Percentiles rank a stretch among this genome's conserved stretches.
phyloP scores from a whole-genome alignment of 2,113 vertebrate species.

The Okapia johnstoni region DNA sequence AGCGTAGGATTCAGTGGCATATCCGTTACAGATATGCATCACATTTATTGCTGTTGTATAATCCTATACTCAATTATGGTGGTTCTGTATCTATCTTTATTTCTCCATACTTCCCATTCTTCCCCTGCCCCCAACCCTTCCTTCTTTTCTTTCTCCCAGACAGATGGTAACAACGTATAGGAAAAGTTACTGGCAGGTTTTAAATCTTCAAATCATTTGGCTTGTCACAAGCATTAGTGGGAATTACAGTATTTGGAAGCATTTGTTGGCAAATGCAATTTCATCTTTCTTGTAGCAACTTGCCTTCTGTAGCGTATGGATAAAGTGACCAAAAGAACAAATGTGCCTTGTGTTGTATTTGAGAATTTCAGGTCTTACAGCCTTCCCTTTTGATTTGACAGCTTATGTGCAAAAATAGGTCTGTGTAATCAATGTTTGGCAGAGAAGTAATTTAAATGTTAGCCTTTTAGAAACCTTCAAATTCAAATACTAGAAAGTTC shows the following conservation, averaged over 20 bases:
- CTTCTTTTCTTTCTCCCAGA: neutral
- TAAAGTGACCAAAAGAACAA: conserved; percentile 58
- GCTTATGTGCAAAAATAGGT: conserved; percentile 70
- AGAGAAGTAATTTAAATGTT: conserved; percentile 76
- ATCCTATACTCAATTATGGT: neutral
- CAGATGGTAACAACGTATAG: conserved; percentile 45
- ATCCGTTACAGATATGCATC: neutral
- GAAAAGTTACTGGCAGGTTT: conserved; percentile 65
- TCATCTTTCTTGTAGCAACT: conserved; percentile 57
- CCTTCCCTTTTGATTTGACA: conserved; percentile 65
- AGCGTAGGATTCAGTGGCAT: neutral
- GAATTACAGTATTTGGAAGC: conserved; percentile 65
- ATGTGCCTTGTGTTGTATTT: conserved; percentile 70
- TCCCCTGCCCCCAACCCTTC: neutral
- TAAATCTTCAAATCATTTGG: conserved; percentile 51
- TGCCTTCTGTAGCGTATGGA: conserved; percentile 46
- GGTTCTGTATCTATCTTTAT: neutral
- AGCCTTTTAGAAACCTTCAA: conserved; percentile 75
- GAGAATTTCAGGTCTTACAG: conserved; percentile 61
- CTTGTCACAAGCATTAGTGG: conserved; percentile 26
- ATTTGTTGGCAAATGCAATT: conserved; percentile 53
- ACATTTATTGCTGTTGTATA: neutral
- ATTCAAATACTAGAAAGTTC: conserved; percentile 78
- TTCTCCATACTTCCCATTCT: neutral
- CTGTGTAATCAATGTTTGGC: conserved; percentile 69